phyloP scores from a whole-genome alignment of 2,113 vertebrate species.

The Dromaius novaehollandiae region DNA sequence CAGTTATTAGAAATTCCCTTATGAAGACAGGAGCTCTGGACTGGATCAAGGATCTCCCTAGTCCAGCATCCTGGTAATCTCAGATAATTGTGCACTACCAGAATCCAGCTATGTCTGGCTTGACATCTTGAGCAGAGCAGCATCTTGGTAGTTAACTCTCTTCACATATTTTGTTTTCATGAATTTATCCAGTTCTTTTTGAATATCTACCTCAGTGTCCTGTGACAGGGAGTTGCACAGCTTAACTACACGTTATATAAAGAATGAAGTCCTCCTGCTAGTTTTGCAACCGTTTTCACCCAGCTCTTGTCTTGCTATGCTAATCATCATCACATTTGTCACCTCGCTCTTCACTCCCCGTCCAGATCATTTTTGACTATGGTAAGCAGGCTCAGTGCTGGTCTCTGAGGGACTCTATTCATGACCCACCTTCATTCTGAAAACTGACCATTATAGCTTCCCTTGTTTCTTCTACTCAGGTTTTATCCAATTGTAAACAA shows the following conservation, averaged over 20 bases:
- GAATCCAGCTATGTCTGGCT: background rate
- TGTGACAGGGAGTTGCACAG: background rate
- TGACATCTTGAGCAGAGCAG: background rate
- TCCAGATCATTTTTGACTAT: background rate
- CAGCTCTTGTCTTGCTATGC: background rate
- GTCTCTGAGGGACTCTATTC: background rate
- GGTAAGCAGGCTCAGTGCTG: accelerated
- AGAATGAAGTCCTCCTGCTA: background rate
- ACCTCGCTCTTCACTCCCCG: background rate
- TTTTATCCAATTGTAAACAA: background rate
- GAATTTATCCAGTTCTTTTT: background rate
- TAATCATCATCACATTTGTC: background rate
- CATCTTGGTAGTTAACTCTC: background rate
- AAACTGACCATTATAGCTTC: background rate
- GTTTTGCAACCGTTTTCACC: background rate
- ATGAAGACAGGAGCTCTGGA: background rate
- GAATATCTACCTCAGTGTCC: background rate
- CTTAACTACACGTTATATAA: background rate
- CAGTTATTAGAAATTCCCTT: background rate
- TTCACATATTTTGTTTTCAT: background rate
- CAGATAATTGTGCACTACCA: background rate
- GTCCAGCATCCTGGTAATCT: background rate
- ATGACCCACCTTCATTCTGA: background rate
- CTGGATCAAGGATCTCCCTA: background rate
- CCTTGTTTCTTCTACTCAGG: background rate